phyloP scores from a whole-genome alignment of 2,888 invertebrate genomes.

The Eupithecia dodoneata region DNA sequence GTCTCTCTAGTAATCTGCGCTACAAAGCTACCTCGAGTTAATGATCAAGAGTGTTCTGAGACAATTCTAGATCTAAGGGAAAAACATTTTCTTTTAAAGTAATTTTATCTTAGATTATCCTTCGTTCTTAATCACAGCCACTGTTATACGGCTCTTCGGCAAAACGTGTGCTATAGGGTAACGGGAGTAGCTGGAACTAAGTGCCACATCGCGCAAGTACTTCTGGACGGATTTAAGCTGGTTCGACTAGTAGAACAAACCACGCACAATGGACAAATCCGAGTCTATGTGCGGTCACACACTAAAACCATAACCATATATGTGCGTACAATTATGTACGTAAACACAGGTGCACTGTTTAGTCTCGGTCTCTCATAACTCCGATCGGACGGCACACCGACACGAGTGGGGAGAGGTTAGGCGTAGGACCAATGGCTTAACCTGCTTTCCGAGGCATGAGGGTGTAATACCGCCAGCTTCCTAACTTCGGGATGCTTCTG shows the following conservation, averaged over 20 bases:
- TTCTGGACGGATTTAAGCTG: too few relatives aligned
- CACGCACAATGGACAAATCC: too few relatives aligned
- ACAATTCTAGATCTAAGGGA: not conserved
- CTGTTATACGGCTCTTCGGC: not conserved
- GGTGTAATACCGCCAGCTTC: not conserved
- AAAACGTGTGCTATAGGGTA: not conserved
- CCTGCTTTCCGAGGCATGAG: not conserved
- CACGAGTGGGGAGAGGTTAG: not conserved
- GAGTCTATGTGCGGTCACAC: too few relatives aligned
- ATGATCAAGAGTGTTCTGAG: slow-evolving; percentile 30
- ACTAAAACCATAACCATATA: too few relatives aligned
- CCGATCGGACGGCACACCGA: not conserved
- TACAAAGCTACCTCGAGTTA: not conserved
- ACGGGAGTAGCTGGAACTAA: not conserved
- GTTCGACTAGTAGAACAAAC: too few relatives aligned
- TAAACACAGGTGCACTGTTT: not conserved
- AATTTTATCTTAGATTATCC: not conserved
- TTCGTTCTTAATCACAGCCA: not conserved
- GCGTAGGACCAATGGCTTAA: not conserved
- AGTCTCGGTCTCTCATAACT: not conserved
- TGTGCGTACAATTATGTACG: not conserved
- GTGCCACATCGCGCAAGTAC: not conserved
- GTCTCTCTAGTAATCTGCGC: not conserved
- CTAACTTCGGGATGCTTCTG: not conserved
- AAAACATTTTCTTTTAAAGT: not conserved